Evolutionary conservation across 64 coral and sea anemone species (phyloP), one percentile per base, ranked within the genome.

Genomic region (Porites lutea): DNA sequence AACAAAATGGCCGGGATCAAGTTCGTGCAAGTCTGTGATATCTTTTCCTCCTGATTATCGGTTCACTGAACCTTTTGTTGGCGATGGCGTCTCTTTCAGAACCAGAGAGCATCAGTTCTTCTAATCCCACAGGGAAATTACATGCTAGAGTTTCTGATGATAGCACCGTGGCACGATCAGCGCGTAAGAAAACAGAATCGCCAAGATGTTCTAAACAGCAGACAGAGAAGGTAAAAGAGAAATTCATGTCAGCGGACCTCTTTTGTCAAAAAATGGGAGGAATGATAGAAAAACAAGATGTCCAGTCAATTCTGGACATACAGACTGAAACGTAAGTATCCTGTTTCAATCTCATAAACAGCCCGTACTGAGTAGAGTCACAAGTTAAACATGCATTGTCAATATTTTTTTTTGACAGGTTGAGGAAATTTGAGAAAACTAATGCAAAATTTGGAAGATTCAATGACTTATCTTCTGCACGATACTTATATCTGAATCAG

Each of bases 361-460:
- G 27, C 27, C 27, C 27, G 27, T 37, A 37, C 5, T 71, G 68
- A 5, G 22, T 14, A 67, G 64, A n/a, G 64, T 37, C 5, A 18
- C 5, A 2, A 16, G 64, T 67, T 16, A 67, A 14, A 22, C 64
- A 8, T 71, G 0, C 8, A 71, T 37, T 37, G 18, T 71, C 44
- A 37, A 74, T n/a, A 48, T 2, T 2, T 11, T 65, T 84, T 14
- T 48, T 58, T 60, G 78, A 67, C 75, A 99, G 97, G 74, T 61
- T 96, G 51, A 58, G 69, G 43, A 92, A 91, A 59, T 99, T 99
- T 86, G 90, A 96, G 89, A 94, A 88, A 63, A 92, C 88, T 7
- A 99, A 99, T 93, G 91, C 89, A 70, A 91, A 65, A 79, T 93
- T 99, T 83, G 84, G 80, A 14, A 82, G 91, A 57, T 96, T 99